These are phyloP conservation scores for Hydroisotoma schaefferi DNA, from an alignment of 2,888 invertebrate species.

Conservation along the genomic window DNA sequence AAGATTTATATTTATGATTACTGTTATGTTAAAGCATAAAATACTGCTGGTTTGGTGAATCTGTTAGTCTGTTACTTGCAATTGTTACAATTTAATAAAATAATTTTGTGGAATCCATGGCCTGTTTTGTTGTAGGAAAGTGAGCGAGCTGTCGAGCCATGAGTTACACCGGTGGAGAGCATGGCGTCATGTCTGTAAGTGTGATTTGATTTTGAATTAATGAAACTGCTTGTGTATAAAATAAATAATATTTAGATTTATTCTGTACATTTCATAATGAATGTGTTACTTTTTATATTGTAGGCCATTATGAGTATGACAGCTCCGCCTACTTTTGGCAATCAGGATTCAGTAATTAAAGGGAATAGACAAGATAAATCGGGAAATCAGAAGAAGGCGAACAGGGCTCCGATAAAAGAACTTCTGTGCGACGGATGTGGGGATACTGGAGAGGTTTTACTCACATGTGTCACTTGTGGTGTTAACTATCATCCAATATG, in stretches of 20 bases:
- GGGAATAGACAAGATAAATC: neutral
- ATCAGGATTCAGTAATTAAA: neutral
- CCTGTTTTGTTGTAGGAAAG: too few relatives aligned
- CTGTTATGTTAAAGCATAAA: too few relatives aligned
- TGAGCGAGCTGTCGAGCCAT: too few relatives aligned
- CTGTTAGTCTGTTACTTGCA: too few relatives aligned
- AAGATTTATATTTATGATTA: too few relatives aligned
- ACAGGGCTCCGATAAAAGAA: constrained; percentile 82
- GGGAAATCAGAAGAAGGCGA: constrained; percentile 54
- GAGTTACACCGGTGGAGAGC: constrained; percentile 1
- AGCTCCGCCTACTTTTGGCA: constrained; percentile 17
- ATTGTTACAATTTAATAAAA: too few relatives aligned
- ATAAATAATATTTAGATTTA: neutral
- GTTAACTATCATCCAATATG: constrained; percentile 93
- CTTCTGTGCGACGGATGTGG: constrained; percentile 85
- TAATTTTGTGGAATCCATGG: too few relatives aligned
- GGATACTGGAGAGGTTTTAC: constrained; percentile 78
- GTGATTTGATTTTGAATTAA: neutral
- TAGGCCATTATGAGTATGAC: constrained; percentile 17
- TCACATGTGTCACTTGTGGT: constrained; percentile 94
- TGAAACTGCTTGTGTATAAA: neutral
- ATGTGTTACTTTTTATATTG: too few relatives aligned
- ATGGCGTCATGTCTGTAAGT: constrained; percentile 2
- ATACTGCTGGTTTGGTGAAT: too few relatives aligned
- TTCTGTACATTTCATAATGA: too few relatives aligned